Conservation (phyloP, 2,888 invertebrate species). For the Troides oblongomaculatus region DNA sequence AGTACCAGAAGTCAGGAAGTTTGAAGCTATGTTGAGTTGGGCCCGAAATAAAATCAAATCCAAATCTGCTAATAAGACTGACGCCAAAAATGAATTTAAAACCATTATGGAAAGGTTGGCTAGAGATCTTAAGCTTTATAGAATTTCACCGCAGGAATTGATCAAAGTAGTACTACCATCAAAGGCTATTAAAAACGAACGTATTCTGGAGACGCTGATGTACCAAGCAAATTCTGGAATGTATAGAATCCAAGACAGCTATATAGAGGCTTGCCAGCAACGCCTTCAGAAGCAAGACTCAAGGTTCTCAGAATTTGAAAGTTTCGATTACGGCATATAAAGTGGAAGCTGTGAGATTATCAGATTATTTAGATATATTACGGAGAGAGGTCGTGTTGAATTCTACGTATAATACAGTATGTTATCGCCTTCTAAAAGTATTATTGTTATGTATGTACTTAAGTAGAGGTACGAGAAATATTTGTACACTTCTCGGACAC, state of each 20-base stretch:
- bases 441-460: constrained; percentile 78
- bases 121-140: constrained; percentile 91
- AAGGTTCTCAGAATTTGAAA: constrained; percentile 89
- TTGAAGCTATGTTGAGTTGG: constrained; percentile 96
- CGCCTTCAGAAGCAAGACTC: constrained; percentile 94
- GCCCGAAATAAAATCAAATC: constrained; percentile 90
- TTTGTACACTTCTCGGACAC: constrained; percentile 77
- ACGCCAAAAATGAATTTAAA: constrained; percentile 93
- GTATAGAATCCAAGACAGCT: constrained; percentile 93
- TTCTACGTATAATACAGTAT: constrained; percentile 71
- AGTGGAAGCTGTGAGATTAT: constrained; percentile 73
- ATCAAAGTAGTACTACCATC: constrained; percentile 95
- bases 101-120: constrained; percentile 95
- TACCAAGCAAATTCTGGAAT: constrained; percentile 96
- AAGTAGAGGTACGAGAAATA: constrained; percentile 75
- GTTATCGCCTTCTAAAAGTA: constrained; percentile 77
- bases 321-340: constrained; percentile 87
- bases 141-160: constrained; percentile 95
- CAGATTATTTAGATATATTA: constrained; percentile 77
- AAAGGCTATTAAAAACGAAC: constrained; percentile 94
- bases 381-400: constrained; percentile 61
- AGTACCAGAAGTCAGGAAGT: constrained; percentile 93
- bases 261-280: constrained; percentile 92
- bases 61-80: constrained; percentile 88
- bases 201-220: constrained; percentile 94